Evolutionary conservation across 2,888 invertebrate genomes (phyloP).

Genomic region (Cephalotes varians): DNA sequence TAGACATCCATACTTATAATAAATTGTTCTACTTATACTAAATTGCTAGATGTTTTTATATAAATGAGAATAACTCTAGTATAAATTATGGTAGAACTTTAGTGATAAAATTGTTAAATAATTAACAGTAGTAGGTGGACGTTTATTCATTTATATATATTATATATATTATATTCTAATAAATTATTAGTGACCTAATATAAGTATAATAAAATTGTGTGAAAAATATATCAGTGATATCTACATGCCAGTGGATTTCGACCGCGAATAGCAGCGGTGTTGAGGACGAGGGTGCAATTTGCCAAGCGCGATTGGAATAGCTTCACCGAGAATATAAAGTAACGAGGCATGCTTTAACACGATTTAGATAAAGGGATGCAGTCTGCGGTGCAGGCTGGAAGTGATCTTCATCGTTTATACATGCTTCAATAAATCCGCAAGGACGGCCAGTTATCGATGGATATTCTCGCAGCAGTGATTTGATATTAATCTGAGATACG

Average conservation of each 20-base stretch:
- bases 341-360: slow-evolving; percentile 60
- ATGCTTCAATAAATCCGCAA: slow-evolving; percentile 58
- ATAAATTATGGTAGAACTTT: not conserved
- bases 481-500: slow-evolving; percentile 48
- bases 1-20: not conserved
- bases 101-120: not conserved
- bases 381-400: slow-evolving; percentile 63
- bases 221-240: not conserved
- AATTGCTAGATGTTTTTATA: not conserved
- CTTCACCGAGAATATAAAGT: slow-evolving; percentile 54
- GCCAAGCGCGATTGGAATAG: slow-evolving; percentile 53
- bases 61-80: not conserved
- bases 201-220: not conserved
- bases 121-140: not conserved
- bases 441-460: slow-evolving; percentile 56
- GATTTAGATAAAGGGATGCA: slow-evolving; percentile 65
- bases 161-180: not conserved
- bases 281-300: slow-evolving; percentile 24
- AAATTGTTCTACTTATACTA: too few species aligned
- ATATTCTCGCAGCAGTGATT: slow-evolving; percentile 56
- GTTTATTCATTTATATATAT: not conserved
- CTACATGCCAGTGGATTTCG: slow-evolving; percentile 3
- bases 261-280: not conserved
- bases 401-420: slow-evolving; percentile 66
- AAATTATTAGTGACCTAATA: not conserved